phyloP scores from a whole-genome alignment of 2,888 invertebrate species.

The Caenorhabditis doughertyi region DNA sequence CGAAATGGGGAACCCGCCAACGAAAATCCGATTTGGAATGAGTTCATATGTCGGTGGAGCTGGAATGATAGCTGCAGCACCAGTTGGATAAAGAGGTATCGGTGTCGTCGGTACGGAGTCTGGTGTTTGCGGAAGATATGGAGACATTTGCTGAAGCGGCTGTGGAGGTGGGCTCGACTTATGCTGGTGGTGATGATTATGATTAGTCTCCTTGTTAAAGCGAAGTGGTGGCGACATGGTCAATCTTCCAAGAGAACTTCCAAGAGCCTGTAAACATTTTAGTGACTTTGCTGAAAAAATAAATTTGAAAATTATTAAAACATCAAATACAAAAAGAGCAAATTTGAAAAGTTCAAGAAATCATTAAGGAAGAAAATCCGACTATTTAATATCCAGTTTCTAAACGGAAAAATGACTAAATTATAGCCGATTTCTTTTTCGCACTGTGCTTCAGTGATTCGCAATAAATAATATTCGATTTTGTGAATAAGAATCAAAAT shows the following conservation, averaged over 20 bases:
- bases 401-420: too few species aligned
- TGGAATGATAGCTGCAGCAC: constrained; percentile 57
- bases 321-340: too few species aligned
- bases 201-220: constrained; percentile 8
- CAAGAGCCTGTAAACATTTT: constrained; percentile 7
- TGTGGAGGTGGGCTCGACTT: not conserved
- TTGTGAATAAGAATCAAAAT: too few species aligned
- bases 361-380: too few species aligned
- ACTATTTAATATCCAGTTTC: too few species aligned
- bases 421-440: too few species aligned
- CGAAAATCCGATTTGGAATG: constrained; percentile 95
- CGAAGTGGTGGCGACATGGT: constrained; percentile 45
- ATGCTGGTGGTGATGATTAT: constrained; percentile 18
- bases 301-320: too few species aligned
- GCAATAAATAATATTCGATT: too few species aligned
- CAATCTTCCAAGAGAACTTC: not conserved
- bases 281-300: too few species aligned
- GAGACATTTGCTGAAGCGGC: not conserved
- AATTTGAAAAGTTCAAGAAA: too few species aligned
- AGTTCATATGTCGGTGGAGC: constrained; percentile 83
- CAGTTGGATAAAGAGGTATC: constrained; percentile 61
- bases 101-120: constrained; percentile 30
- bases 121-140: constrained; percentile 3
- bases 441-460: too few species aligned
- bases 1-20: constrained; percentile 94